Conservation (phyloP, 1,140 invertebrate genomes). For the Leptoteleia sp. region DNA sequence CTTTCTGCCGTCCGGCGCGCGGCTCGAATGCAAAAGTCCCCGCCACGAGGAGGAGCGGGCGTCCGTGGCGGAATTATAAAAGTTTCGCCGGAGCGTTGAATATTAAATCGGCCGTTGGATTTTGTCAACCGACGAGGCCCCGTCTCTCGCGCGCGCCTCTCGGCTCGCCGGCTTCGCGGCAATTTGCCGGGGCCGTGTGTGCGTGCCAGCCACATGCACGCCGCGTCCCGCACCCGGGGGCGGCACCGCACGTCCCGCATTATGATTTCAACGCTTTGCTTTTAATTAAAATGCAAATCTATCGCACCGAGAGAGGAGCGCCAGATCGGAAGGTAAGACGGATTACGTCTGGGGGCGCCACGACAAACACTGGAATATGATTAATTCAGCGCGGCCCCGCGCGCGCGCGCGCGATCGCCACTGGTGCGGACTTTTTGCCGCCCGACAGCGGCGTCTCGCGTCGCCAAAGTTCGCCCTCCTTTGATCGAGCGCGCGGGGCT, state of each 20-base stretch:
- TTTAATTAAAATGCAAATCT: constrained; percentile 86
- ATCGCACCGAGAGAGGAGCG: constrained; percentile 76
- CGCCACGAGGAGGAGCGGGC: background rate
- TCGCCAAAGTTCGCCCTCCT: constrained; percentile 6
- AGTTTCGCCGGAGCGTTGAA: constrained; percentile 9
- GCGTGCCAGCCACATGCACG: constrained; percentile 61
- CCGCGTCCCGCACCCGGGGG: constrained; percentile 70
- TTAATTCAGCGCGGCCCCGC: constrained; percentile 79
- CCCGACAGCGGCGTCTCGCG: constrained; percentile 1
- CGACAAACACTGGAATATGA: constrained; percentile 82
- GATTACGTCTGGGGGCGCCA: constrained; percentile 80
- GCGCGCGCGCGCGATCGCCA: constrained; percentile 41
- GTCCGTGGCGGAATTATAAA: constrained; percentile 4
- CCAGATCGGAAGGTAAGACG: constrained; percentile 81
- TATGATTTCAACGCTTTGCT: constrained; percentile 84
- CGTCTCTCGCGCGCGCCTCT: constrained; percentile 6
- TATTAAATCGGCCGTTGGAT: constrained; percentile 26
- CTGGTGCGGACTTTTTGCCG: constrained; percentile 15
- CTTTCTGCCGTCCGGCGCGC: background rate
- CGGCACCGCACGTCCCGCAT: constrained; percentile 81
- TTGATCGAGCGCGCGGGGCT: constrained; percentile 45
- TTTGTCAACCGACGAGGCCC: constrained; percentile 50
- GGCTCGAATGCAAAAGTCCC: constrained; percentile 9
- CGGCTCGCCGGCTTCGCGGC: constrained; percentile 11
- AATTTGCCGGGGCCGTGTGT: constrained; percentile 6